Percentiles rank a stretch among this genome's conserved stretches.
These are phyloP conservation scores for Grammomys dolichurus DNA, from an alignment of 2,113 vertebrate species.

Conservation along the genomic window DNA sequence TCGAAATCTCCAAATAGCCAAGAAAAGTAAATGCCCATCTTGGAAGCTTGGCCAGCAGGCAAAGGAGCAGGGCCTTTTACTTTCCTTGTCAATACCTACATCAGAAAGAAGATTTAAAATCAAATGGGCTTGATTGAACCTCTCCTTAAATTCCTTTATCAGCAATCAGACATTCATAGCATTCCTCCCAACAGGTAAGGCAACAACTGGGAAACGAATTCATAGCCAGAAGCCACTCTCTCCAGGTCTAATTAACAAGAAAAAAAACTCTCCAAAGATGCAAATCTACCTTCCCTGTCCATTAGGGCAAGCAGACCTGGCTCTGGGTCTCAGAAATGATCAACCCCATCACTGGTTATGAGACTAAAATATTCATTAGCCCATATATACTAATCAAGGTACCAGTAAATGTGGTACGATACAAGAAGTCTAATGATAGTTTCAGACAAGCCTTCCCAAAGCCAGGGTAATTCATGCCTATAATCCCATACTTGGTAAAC, in stretches of 20 bases:
- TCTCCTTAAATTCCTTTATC: slow-evolving; percentile 54
- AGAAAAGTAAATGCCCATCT: neutral
- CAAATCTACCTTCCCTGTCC: slow-evolving; percentile 56
- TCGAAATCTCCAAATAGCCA: slow-evolving; percentile 59
- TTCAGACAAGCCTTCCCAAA: neutral
- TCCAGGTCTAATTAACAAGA: slow-evolving; percentile 52
- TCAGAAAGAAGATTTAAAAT: slow-evolving; percentile 62
- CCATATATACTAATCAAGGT: neutral
- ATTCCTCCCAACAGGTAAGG: slow-evolving; percentile 74
- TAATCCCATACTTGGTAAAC: neutral
- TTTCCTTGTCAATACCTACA: neutral
- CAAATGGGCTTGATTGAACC: slow-evolving; percentile 42
- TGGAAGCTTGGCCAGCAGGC: neutral
- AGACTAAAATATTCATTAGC: slow-evolving; percentile 58
- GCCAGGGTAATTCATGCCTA: neutral
- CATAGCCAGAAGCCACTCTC: slow-evolving; percentile 63
- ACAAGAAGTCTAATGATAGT: neutral
- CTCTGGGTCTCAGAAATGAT: slow-evolving; percentile 57
- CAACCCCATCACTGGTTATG: slow-evolving; percentile 53
- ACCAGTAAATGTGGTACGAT: slow-evolving; percentile 54
- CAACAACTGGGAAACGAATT: slow-evolving; percentile 56
- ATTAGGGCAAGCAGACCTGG: slow-evolving; percentile 67
- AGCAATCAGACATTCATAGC: slow-evolving; percentile 72
- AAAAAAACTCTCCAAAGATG: slow-evolving; percentile 70
- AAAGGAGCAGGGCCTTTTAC: neutral